These are phyloP conservation scores for Apis laboriosa DNA, from an alignment of 1,140 invertebrate genomes.

Conservation along the genomic window DNA sequence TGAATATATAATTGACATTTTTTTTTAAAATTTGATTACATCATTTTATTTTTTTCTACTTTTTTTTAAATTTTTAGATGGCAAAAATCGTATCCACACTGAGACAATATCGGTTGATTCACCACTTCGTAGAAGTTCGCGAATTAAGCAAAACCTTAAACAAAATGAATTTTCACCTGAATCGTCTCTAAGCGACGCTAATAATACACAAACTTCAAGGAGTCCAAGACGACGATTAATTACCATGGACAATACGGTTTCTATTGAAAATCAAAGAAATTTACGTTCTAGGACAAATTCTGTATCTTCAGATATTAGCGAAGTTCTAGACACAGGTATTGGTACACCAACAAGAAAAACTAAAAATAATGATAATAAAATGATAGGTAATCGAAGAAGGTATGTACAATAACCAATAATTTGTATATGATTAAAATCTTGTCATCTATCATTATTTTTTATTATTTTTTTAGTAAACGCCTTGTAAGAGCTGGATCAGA, in stretches of 20 bases:
- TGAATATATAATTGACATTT: background rate
- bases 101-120: slow-evolving; percentile 51
- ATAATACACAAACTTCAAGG: slow-evolving; percentile 14
- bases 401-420: slow-evolving; percentile 25
- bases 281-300: slow-evolving; percentile 63
- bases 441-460: background rate
- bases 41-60: slow-evolving; percentile 1
- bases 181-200: slow-evolving; percentile 50
- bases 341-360: slow-evolving; percentile 45
- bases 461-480: slow-evolving; percentile 47
- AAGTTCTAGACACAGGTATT: slow-evolving; percentile 49
- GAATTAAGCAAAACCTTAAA: slow-evolving; percentile 48
- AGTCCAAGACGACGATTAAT: slow-evolving; percentile 42
- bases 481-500: slow-evolving; percentile 70
- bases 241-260: slow-evolving; percentile 38
- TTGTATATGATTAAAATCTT: slow-evolving; percentile 13
- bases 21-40: background rate
- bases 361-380: slow-evolving; percentile 40
- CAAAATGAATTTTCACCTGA: slow-evolving; percentile 59
- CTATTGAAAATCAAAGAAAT: slow-evolving; percentile 38
- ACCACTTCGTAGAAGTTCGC: slow-evolving; percentile 66
- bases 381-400: slow-evolving; percentile 48
- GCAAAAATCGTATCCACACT: slow-evolving; percentile 22
- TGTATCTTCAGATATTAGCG: slow-evolving; percentile 61
- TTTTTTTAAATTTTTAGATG: slow-evolving; percentile 37